A percentile compares a stretch with the other conserved stretches of the same genome.
Evolutionary conservation across 2,797 vertebrate genomes (phyloP).

Genomic region (Zenarchopterus dispar): DNA sequence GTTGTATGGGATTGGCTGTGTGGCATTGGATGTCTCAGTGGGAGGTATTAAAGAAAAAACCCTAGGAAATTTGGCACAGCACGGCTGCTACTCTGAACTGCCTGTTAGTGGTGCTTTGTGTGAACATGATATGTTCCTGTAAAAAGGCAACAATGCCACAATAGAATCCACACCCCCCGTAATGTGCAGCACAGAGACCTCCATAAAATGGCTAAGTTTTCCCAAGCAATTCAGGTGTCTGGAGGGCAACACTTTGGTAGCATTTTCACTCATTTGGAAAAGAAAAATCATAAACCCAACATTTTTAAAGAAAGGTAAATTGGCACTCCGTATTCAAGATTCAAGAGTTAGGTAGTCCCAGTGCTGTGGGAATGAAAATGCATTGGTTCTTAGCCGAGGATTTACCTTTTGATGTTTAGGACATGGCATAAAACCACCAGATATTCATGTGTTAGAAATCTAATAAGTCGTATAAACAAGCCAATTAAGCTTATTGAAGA

Average conservation of each 20-base stretch:
- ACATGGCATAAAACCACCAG: no score
- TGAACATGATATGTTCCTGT: slow-evolving; percentile 65
- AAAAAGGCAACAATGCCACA: slow-evolving; percentile 34
- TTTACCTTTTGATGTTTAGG: no score
- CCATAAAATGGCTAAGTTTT: slow-evolving; percentile 17
- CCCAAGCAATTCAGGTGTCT: slow-evolving; percentile 28
- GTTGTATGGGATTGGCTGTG: slow-evolving; percentile 56
- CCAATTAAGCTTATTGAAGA: no score
- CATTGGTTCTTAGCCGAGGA: no score
- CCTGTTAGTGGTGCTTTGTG: slow-evolving; percentile 67
- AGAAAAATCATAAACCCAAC: no score
- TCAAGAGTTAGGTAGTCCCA: no score
- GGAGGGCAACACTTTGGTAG: neutral
- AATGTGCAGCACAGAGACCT: slow-evolving; percentile 24
- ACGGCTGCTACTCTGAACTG: slow-evolving; percentile 64
- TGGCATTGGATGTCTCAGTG: slow-evolving; percentile 55
- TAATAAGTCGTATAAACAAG: no score
- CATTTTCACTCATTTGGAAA: no score
- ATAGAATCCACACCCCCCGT: slow-evolving; percentile 24
- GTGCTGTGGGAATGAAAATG: no score
- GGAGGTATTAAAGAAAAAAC: slow-evolving; percentile 73
- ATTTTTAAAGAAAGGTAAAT: no score
- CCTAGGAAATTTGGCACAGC: slow-evolving; percentile 58
- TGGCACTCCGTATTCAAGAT: no score
- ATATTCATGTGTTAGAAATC: no score